Conservation (phyloP, 2,888 invertebrate genomes). For the Noctua fimbriata region DNA sequence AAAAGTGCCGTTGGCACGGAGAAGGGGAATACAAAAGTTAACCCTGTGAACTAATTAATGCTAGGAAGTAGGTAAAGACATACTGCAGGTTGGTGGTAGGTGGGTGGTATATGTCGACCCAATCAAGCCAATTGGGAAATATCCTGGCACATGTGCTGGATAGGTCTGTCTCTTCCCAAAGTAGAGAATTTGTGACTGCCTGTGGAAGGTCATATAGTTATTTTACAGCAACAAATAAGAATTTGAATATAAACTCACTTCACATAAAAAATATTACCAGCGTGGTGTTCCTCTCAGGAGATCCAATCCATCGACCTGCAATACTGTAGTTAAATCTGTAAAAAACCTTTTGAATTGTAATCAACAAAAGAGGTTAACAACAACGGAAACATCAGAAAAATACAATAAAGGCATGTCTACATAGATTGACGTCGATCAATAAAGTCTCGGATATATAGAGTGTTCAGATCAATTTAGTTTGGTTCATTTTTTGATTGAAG, state of each 20-base stretch:
- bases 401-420: not conserved
- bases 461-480: not conserved
- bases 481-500: not conserved
- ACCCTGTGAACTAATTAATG: not conserved
- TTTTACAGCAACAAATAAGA: not conserved
- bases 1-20: not conserved
- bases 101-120: slow-evolving; percentile 85
- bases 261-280: slow-evolving; percentile 71
- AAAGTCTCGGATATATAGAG: too few species aligned
- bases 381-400: not conserved
- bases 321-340: slow-evolving; percentile 84
- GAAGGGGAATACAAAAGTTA: not conserved
- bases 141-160: slow-evolving; percentile 82
- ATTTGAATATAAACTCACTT: not conserved
- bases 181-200: slow-evolving; percentile 83
- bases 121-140: slow-evolving; percentile 82
- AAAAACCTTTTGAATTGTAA: not conserved
- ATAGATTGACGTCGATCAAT: not conserved
- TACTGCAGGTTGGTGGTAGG: slow-evolving; percentile 81
- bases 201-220: slow-evolving; percentile 54
- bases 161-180: slow-evolving; percentile 84
- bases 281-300: slow-evolving; percentile 81
- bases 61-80: slow-evolving; percentile 42
- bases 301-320: slow-evolving; percentile 84
- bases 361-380: not conserved